Conservation (phyloP, 2,888 invertebrate genomes). For the Drosophila formosana region DNA sequence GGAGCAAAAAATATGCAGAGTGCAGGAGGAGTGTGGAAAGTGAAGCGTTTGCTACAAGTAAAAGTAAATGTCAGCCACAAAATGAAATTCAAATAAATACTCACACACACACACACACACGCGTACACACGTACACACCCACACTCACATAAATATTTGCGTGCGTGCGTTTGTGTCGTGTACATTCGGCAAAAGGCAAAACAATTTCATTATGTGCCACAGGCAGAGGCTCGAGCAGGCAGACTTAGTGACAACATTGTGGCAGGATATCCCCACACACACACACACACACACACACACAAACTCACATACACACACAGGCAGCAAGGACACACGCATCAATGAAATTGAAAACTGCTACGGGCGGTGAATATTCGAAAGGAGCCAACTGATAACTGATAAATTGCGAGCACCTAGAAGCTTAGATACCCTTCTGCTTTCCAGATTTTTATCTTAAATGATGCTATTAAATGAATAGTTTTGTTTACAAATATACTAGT, state of each 20-base stretch:
- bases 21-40: not conserved
- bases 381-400: constrained; percentile 6
- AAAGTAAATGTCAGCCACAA: constrained; percentile 63
- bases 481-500: no score
- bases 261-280: constrained; percentile 29
- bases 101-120: constrained; percentile 20
- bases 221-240: constrained; percentile 18
- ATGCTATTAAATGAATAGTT: no score
- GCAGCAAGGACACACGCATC: constrained; percentile 39
- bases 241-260: constrained; percentile 44
- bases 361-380: constrained; percentile 34
- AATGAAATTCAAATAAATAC: constrained; percentile 77
- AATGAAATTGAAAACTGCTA: constrained; percentile 66
- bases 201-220: constrained; percentile 67
- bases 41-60: constrained; percentile 26
- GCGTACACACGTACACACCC: not conserved
- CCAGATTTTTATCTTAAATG: no score
- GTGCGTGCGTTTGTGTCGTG: constrained; percentile 21
- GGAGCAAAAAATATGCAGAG: not conserved
- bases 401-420: not conserved
- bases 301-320: not conserved
- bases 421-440: not conserved
- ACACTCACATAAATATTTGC: no score
- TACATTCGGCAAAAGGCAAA: constrained; percentile 58
- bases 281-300: not conserved